These are phyloP conservation scores for Coelinius sp. DNA, from an alignment of 2,888 invertebrate species.

Conservation along the genomic window DNA sequence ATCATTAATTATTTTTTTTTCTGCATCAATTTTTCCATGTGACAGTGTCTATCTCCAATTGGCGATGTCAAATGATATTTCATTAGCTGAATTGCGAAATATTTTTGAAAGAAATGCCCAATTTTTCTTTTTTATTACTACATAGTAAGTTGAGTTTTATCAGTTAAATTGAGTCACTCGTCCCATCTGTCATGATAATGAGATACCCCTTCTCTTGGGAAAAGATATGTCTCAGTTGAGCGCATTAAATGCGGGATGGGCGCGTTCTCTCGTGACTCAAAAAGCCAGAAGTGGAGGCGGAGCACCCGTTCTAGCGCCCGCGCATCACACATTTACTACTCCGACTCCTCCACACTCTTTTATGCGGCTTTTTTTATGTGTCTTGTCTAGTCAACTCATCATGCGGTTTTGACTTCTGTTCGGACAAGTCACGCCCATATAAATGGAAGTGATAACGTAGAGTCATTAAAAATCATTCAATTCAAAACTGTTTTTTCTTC, in stretches of 20 bases:
- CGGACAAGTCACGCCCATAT: slow-evolving; percentile 48
- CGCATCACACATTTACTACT: slow-evolving; percentile 44
- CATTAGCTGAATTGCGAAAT: no score
- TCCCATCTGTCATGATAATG: slow-evolving; percentile 17
- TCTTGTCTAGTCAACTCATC: slow-evolving; percentile 51
- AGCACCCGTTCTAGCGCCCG: slow-evolving; percentile 42
- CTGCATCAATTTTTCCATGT: not conserved
- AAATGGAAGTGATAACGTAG: slow-evolving; percentile 19
- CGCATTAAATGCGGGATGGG: slow-evolving; percentile 17
- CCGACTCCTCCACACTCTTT: not conserved
- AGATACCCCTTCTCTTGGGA: not conserved
- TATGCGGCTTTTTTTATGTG: slow-evolving; percentile 8
- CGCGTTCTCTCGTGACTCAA: slow-evolving; percentile 30
- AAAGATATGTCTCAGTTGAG: not conserved
- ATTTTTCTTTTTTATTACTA: no score
- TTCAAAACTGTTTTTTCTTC: not conserved
- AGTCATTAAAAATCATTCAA: not conserved
- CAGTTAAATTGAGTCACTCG: not conserved
- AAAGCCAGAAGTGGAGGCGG: slow-evolving; percentile 45
- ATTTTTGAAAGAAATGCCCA: no score
- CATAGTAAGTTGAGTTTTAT: no score
- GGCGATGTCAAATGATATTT: no score
- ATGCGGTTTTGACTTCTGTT: not conserved
- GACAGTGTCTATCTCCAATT: not conserved
- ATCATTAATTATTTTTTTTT: slow-evolving; percentile 5